Evolutionary conservation across 1,140 invertebrate species (phyloP).

Genomic region (Neuroterus valhalla): DNA sequence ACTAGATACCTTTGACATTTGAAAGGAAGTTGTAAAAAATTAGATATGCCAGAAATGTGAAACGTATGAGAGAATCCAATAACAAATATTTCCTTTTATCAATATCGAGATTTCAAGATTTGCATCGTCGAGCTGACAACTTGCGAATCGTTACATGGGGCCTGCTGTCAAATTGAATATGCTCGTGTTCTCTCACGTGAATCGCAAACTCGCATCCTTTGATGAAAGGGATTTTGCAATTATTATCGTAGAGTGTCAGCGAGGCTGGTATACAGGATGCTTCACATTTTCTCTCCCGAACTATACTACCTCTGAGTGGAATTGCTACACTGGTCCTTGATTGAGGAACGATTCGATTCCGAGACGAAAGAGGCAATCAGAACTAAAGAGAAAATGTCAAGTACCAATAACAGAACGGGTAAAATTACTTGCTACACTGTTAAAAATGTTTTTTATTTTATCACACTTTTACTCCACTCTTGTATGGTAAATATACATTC

Average conservation of each 20-base stretch:
- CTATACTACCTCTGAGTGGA: background rate
- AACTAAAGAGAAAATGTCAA: too few relatives aligned
- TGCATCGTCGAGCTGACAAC: background rate
- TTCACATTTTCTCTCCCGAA: background rate
- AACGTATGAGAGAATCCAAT: background rate
- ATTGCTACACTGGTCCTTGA: background rate
- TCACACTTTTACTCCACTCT: too few relatives aligned
- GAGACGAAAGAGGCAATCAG: too few relatives aligned
- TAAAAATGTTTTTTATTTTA: too few relatives aligned
- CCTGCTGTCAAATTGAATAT: constrained; percentile 12
- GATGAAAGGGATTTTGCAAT: constrained; percentile 18
- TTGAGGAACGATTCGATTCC: too few relatives aligned
- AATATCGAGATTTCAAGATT: constrained; percentile 12
- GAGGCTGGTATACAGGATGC: background rate
- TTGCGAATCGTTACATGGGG: background rate
- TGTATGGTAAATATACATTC: too few relatives aligned
- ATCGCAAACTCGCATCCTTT: constrained; percentile 1
- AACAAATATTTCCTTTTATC: background rate
- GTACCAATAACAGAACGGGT: too few relatives aligned
- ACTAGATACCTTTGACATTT: background rate
- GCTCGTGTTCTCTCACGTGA: constrained; percentile 16
- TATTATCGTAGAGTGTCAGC: constrained; percentile 20
- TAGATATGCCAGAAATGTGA: too few relatives aligned
- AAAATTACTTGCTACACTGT: too few relatives aligned
- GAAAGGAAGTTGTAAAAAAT: background rate